Evolutionary conservation across 2,797 vertebrate species (phyloP), one percentile per base, ranked within the genome.

Genomic region (Falco rusticolus): DNA sequence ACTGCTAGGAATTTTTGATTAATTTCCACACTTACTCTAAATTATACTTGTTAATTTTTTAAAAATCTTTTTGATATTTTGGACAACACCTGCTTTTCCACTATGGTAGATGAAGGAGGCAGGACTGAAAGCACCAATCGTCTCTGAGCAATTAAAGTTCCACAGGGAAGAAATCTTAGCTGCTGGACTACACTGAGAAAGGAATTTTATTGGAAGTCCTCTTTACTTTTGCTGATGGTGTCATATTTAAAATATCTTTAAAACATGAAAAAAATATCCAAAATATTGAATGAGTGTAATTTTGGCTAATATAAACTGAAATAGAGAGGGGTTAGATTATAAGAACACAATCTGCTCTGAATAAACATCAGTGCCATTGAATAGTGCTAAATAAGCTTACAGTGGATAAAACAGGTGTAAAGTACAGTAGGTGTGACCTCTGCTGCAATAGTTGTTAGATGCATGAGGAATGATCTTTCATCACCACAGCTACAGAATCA

Each of bases 371-470:
- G 11, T 61, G 45, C 18, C 43, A 76, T 4, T 85, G 45, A 94
- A 89, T 5, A 64, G 60, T 82, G 0, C 48, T 85, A 89, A 89
- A 72, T 63, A 84, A 96, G 69, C 65, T 95, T 97, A 91, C 50
- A 65, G 9, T 54, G 54, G 82, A 69, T 77, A 77, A 86, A 84
- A 66, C 1, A 76, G 41, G 82, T 68, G 26, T 79, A 83, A 89
- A 83, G 70, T 87, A 84, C 77, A 82, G 70, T 54, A 81, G 93
- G 75, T 15, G 54, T 87, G 74, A 90, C 77, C 26, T 87, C 68
- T 92, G 84, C 57, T 68, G 70, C 61, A 76, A 26, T 31, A 71
- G 10, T 41, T 82, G 14, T 47, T 16, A 61, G 65, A 64, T 31
- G 43, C 18, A 25, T 7, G 33, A 95, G 39, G 76, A 94, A 25